Evolutionary conservation across 2,888 invertebrate species (phyloP), one percentile per base, ranked within the genome.

Genomic region (Rugalucina vietnamica): DNA sequence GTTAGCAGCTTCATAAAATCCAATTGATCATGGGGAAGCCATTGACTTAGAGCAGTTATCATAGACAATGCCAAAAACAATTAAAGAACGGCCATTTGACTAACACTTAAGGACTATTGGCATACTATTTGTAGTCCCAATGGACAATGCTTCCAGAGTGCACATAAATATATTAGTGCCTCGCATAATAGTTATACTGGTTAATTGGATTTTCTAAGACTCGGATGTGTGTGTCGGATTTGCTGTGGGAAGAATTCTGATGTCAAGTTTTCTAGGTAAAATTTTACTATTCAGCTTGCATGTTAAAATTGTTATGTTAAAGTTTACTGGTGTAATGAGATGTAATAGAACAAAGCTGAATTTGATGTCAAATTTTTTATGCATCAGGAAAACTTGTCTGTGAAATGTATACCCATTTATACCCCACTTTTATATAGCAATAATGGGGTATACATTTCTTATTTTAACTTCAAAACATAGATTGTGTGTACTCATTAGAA

Each of bases 1-100:
- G 65, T 65, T 65, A 65, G 65, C 18, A 18, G 65, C 34, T 65
- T 65, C 65, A 65, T 65, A 65, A 65, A 65, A 65, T 8, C 65
- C 65, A 65, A 34, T 34, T 32, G 34, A 65, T 65, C 65, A 65
- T 65, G 29, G 34, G 8, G 3, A 24, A 65, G 34, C 65, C 4
- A 65, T 65, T 65, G 65, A 65, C 65, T 65, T 65, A 60, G 60
- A 60, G 60, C 24, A 27, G 29, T 57, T 21, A 32, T 34, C 65
- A 32, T 18, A 18, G 1, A 10, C 34, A 65, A 65, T 65, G 34
- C 32, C 18, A 34, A 65, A 65, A 65, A 65, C 65, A 65, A 65
- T 65, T 65, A 65, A 65, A 65, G 65, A 34, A 65, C 21, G n/a
- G 34, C 65, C 34, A 18, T 32, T 65, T 34, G 14, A 18, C 29